Percentiles rank a stretch among this genome's conserved stretches.
These are phyloP conservation scores for Tachysurus vachellii DNA, from an alignment of 2,113 vertebrate genomes.

Conservation along the genomic window DNA sequence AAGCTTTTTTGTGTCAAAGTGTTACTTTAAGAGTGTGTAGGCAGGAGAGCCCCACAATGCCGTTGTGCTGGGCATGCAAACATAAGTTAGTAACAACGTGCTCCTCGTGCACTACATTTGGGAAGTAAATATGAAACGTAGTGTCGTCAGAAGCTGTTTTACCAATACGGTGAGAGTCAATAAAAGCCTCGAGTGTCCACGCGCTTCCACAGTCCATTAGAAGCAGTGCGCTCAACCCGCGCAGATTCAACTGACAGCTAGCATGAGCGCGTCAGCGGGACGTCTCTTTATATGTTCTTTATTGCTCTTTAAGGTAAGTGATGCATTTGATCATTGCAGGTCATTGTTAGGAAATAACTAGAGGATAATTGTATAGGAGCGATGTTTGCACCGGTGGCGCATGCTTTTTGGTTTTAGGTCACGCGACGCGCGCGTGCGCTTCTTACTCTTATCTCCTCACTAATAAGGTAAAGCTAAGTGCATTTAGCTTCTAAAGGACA, in stretches of 20 bases:
- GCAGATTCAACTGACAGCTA: conserved; percentile 26
- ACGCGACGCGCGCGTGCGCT: neutral
- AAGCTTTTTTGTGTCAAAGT: conserved; percentile 47
- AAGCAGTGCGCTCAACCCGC: conserved; percentile 11
- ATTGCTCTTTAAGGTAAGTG: conserved; percentile 62
- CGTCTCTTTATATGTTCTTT: conserved; percentile 56
- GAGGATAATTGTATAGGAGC: neutral
- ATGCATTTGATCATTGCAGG: neutral
- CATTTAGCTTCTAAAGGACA: neutral
- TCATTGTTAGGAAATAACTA: neutral
- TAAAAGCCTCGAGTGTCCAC: conserved; percentile 44
- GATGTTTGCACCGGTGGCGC: neutral
- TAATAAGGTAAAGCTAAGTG: neutral
- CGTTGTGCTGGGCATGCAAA: conserved; percentile 72
- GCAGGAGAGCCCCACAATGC: conserved; percentile 72
- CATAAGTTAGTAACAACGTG: conserved; percentile 78
- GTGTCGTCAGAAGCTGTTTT: conserved; percentile 58
- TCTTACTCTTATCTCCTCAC: neutral
- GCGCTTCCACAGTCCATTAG: conserved; percentile 22
- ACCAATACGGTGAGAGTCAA: conserved; percentile 53
- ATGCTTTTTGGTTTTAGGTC: neutral
- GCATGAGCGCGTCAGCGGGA: conserved; percentile 49
- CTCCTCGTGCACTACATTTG: conserved; percentile 67
- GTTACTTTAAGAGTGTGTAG: conserved; percentile 77
- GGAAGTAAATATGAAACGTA: conserved; percentile 63